A percentile compares a stretch with the other conserved stretches of the same genome.
phyloP scores from a whole-genome alignment of 2,888 invertebrate species.

The Melanchra persicariae region DNA sequence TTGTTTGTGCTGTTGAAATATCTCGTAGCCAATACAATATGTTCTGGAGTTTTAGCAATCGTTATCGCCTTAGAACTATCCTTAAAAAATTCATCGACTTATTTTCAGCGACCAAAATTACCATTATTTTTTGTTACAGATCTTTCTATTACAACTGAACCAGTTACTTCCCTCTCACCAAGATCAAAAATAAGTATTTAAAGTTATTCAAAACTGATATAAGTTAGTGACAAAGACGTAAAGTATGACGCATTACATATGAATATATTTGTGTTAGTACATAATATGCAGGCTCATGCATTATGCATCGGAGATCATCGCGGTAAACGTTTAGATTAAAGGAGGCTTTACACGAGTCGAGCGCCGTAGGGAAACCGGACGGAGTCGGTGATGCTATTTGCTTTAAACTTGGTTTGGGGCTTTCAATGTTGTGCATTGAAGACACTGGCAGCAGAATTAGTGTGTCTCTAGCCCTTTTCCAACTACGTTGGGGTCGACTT shows the following conservation, averaged over 20 bases:
- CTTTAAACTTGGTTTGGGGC: not conserved
- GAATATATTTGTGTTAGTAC: constrained; percentile 66
- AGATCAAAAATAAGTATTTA: constrained; percentile 32
- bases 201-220: constrained; percentile 48
- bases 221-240: constrained; percentile 48
- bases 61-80: too few relatives aligned
- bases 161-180: constrained; percentile 1
- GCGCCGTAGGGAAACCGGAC: constrained; percentile 39
- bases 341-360: constrained; percentile 57
- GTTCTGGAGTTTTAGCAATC: too few relatives aligned
- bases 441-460: not conserved
- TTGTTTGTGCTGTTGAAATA: too few relatives aligned
- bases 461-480: too few relatives aligned
- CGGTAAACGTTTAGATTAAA: constrained; percentile 73
- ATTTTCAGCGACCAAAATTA: not conserved
- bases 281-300: constrained; percentile 81
- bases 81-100: not conserved
- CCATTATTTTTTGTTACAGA: too few relatives aligned
- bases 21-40: too few relatives aligned
- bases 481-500: too few relatives aligned
- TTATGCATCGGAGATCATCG: constrained; percentile 83
- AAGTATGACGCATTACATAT: constrained; percentile 60
- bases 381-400: not conserved
- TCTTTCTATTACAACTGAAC: not conserved
- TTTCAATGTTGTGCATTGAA: not conserved